Percentiles rank a stretch among this genome's conserved stretches.
Evolutionary conservation across 2,113 vertebrate genomes (phyloP).

Genomic region (Lutjanus erythropterus): DNA sequence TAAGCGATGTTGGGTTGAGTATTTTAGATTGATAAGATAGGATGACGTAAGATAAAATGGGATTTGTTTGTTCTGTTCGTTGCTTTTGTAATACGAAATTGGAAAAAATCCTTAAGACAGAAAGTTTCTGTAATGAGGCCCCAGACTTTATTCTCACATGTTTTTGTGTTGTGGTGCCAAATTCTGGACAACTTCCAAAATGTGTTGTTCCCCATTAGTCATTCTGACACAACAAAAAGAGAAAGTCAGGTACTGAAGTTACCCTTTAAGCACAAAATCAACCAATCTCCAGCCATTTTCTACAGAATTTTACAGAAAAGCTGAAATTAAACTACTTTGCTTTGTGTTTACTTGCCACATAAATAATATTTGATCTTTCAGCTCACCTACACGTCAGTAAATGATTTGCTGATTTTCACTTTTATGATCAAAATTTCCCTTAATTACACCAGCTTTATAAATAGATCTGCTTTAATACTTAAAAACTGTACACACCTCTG

Average conservation of each 20-base stretch:
- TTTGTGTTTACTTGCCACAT: not conserved
- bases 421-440: conserved; percentile 5
- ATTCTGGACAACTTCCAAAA: too few relatives aligned
- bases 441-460: conserved; percentile 59
- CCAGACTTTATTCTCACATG: too few relatives aligned
- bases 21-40: too few relatives aligned
- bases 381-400: not conserved
- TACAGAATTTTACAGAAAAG: not conserved
- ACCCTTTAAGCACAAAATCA: not conserved
- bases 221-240: too few relatives aligned
- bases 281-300: conserved; percentile 13
- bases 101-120: too few relatives aligned
- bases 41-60: too few relatives aligned
- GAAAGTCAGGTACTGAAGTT: not conserved
- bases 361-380: conserved; percentile 2
- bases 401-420: not conserved
- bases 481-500: conserved; percentile 63
- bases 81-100: too few relatives aligned
- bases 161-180: too few relatives aligned
- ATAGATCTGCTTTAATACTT: conserved; percentile 65
- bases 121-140: too few relatives aligned
- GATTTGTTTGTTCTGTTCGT: too few relatives aligned
- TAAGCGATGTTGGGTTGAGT: too few relatives aligned
- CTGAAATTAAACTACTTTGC: not conserved
- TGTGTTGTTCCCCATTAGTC: too few relatives aligned